phyloP scores from a whole-genome alignment of 2,113 vertebrate genomes.

The Gasterosteus nipponicus region DNA sequence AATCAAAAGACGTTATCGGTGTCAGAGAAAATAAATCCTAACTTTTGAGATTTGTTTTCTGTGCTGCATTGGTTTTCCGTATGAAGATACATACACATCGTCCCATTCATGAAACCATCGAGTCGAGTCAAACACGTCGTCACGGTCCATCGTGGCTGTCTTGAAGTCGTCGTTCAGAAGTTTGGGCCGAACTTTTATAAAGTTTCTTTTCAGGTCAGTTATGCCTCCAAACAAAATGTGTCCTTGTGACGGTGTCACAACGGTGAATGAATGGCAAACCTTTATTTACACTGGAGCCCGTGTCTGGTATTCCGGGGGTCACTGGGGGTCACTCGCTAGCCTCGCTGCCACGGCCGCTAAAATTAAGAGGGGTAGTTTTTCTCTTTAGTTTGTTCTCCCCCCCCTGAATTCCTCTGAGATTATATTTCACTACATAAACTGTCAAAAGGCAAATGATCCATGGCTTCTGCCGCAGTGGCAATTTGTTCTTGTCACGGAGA shows the following conservation, averaged over 20 bases:
- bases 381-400: slow-evolving; percentile 7
- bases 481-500: slow-evolving; percentile 39
- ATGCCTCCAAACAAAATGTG: slow-evolving; percentile 42
- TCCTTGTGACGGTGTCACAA: slow-evolving; percentile 62
- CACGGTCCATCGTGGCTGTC: slow-evolving; percentile 14
- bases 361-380: slow-evolving; percentile 56
- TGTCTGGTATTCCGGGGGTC: slow-evolving; percentile 73
- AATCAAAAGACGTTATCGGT: slow-evolving; percentile 4
- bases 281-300: slow-evolving; percentile 76
- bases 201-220: slow-evolving; percentile 33
- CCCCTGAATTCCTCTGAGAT: slow-evolving; percentile 48
- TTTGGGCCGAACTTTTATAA: slow-evolving; percentile 22
- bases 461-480: slow-evolving; percentile 40
- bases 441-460: slow-evolving; percentile 60
- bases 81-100: slow-evolving; percentile 3
- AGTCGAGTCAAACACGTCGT: slow-evolving; percentile 29
- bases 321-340: slow-evolving; percentile 64
- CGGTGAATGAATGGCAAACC: slow-evolving; percentile 66
- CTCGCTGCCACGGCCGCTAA: slow-evolving; percentile 60
- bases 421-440: slow-evolving; percentile 67
- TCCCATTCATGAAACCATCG: slow-evolving; percentile 10
- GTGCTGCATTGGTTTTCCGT: background rate
- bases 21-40: background rate
- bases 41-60: slow-evolving; percentile 2
- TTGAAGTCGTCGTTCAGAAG: slow-evolving; percentile 30